A percentile compares a stretch with the other conserved stretches of the same genome.
Evolutionary conservation across 2,888 invertebrate genomes (phyloP).

Genomic region (Cheilosia vulpina): DNA sequence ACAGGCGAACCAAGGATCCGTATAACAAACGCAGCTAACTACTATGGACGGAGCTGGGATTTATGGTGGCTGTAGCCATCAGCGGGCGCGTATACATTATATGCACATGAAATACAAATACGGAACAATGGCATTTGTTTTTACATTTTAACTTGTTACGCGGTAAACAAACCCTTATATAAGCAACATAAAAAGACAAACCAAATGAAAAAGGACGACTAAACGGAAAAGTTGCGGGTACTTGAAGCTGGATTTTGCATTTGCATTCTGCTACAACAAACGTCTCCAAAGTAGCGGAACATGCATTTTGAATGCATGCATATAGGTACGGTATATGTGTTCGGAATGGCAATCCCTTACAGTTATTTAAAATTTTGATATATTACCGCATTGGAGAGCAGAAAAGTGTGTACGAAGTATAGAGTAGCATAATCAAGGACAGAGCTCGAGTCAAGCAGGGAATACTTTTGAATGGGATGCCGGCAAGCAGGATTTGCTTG

Average conservation of each 20-base stretch:
- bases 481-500: slow-evolving; percentile 36
- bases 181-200: slow-evolving; percentile 21
- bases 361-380: slow-evolving; percentile 70
- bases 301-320: slow-evolving; percentile 33
- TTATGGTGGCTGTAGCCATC: slow-evolving; percentile 49
- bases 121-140: slow-evolving; percentile 64
- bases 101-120: slow-evolving; percentile 40
- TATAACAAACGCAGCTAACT: slow-evolving; percentile 6
- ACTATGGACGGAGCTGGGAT: slow-evolving; percentile 33
- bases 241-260: slow-evolving; percentile 58
- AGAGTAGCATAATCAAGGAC: slow-evolving; percentile 45
- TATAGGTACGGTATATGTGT: neutral
- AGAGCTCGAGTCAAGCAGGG: slow-evolving; percentile 19
- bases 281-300: slow-evolving; percentile 31
- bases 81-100: slow-evolving; percentile 47
- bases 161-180: slow-evolving; percentile 59
- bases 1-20: slow-evolving; percentile 45
- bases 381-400: slow-evolving; percentile 36
- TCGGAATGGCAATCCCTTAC: slow-evolving; percentile 48
- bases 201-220: slow-evolving; percentile 11
- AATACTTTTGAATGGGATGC: slow-evolving; percentile 27
- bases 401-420: slow-evolving; percentile 19
- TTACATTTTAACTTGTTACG: slow-evolving; percentile 73
- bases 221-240: slow-evolving; percentile 64
- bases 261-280: slow-evolving; percentile 35